phyloP scores from a whole-genome alignment of 2,888 invertebrate genomes.

The Antheraea yamamai region DNA sequence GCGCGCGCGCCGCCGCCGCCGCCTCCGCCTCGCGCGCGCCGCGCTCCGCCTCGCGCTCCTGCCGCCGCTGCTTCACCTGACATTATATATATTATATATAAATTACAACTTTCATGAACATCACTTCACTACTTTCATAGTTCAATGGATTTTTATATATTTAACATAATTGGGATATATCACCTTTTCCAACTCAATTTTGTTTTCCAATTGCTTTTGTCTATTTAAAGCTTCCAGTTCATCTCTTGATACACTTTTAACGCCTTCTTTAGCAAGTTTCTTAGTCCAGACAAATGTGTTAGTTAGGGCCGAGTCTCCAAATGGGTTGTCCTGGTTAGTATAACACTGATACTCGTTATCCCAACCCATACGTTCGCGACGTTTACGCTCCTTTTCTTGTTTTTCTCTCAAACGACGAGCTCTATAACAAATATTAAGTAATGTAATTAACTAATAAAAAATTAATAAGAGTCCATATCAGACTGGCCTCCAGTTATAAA shows the following conservation, averaged over 20 bases:
- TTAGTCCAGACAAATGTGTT: slow-evolving; percentile 98
- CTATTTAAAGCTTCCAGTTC: slow-evolving; percentile 92
- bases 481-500: too few relatives aligned
- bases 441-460: too few relatives aligned
- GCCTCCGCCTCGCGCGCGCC: slow-evolving; percentile 88
- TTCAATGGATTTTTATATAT: too few relatives aligned
- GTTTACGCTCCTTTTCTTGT: slow-evolving; percentile 92
- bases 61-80: too few relatives aligned
- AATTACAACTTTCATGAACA: too few relatives aligned
- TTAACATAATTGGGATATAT: neutral
- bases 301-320: slow-evolving; percentile 97
- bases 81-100: too few relatives aligned
- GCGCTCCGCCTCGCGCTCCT: slow-evolving; percentile 94
- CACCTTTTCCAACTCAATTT: slow-evolving; percentile 94
- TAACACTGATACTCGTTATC: slow-evolving; percentile 98
- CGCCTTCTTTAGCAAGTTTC: slow-evolving; percentile 96
- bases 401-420: slow-evolving; percentile 93
- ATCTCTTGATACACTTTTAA: slow-evolving; percentile 88
- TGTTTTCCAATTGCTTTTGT: slow-evolving; percentile 95
- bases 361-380: slow-evolving; percentile 98
- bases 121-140: too few relatives aligned
- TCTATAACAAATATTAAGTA: slow-evolving; percentile 36
- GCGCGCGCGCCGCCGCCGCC: slow-evolving; percentile 91
- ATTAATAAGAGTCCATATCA: too few relatives aligned
- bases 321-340: slow-evolving; percentile 99